A percentile compares a stretch with the other conserved stretches of the same genome.
Conservation (phyloP, 2,888 invertebrate species). For the Norana najaformis region DNA sequence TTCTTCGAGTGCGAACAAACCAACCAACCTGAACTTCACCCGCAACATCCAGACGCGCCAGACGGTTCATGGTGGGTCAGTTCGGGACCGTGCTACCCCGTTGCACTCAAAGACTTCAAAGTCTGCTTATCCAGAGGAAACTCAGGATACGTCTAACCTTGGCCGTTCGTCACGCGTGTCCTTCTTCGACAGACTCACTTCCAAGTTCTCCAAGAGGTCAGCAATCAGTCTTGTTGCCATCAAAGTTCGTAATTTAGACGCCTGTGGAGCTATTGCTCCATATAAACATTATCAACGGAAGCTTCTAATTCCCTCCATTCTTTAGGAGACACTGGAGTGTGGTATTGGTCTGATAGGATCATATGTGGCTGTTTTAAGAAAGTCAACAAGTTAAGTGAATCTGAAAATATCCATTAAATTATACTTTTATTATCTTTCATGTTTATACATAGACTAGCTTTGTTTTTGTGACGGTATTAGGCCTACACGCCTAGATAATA, state of each 20-base stretch:
- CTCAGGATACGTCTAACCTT: not conserved
- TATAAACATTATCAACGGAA: not conserved
- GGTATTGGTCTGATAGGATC: not conserved
- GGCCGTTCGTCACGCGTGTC: not conserved
- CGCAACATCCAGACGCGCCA: constrained; percentile 29
- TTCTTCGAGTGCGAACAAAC: not conserved
- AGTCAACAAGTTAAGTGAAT: not conserved
- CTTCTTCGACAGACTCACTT: not conserved
- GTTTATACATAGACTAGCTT: not conserved
- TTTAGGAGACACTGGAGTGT: not conserved
- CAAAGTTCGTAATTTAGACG: not conserved
- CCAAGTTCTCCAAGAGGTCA: not conserved
- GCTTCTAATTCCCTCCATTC: not conserved
- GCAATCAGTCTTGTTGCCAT: not conserved
- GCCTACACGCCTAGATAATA: no score
- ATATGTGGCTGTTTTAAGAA: not conserved
- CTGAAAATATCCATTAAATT: not conserved
- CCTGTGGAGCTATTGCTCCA: no score
- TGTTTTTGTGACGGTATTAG: not conserved
- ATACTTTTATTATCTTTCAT: not conserved
- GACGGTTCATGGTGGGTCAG: constrained; percentile 32
- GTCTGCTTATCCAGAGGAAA: not conserved
- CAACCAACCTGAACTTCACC: not conserved
- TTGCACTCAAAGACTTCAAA: not conserved
- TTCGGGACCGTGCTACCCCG: constrained; percentile 27